These are phyloP conservation scores for Volucella bombylans DNA, from an alignment of 2,888 invertebrate species.

Conservation along the genomic window DNA sequence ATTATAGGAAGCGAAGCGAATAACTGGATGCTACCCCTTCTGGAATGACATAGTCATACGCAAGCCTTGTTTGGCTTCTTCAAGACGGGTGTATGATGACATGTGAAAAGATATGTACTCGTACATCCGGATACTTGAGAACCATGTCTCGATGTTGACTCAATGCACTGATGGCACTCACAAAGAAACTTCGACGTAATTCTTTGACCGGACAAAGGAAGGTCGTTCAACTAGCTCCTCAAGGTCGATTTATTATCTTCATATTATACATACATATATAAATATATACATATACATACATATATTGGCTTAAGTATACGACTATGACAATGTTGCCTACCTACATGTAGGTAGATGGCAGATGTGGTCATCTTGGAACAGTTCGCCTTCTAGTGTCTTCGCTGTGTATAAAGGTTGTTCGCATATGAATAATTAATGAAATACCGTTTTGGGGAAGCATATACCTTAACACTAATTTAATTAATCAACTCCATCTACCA, in stretches of 20 bases:
- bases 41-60: neutral
- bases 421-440: constrained; percentile 54
- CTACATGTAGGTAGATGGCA: constrained; percentile 22
- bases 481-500: neutral
- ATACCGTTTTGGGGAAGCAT: constrained; percentile 46
- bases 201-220: constrained; percentile 59
- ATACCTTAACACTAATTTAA: constrained; percentile 6
- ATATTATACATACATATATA: neutral
- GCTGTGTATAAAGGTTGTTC: constrained; percentile 6
- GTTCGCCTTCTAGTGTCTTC: constrained; percentile 12
- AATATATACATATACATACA: neutral
- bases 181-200: constrained; percentile 22
- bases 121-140: constrained; percentile 38
- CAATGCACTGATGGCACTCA: constrained; percentile 15
- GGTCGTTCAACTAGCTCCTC: constrained; percentile 66
- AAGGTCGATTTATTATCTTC: constrained; percentile 46
- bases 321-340: neutral
- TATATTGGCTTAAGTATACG: constrained; percentile 14
- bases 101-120: neutral
- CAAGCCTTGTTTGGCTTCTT: neutral
- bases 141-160: neutral
- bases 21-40: neutral
- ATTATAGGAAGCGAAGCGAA: constrained; percentile 25
- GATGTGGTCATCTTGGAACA: constrained; percentile 4
- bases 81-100: constrained; percentile 33